These are phyloP conservation scores for Nannoperca australis DNA, from an alignment of 2,797 vertebrate species.

Conservation along the genomic window DNA sequence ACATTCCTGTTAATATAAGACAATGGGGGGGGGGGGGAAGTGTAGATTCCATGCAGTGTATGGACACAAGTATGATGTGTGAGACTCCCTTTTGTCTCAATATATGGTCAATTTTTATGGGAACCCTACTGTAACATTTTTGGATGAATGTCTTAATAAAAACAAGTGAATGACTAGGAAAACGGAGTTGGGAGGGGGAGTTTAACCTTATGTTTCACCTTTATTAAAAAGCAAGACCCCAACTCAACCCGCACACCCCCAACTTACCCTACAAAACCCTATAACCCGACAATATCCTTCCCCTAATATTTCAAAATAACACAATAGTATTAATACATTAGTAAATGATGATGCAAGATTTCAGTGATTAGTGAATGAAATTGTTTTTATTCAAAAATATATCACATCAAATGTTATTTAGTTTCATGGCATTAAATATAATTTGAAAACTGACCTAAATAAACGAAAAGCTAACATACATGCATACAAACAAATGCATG, in stretches of 20 bases:
- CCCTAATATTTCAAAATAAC: too few species aligned
- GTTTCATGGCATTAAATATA: background rate
- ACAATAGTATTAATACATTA: too few species aligned
- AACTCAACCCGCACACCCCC: too few species aligned
- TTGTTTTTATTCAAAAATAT: background rate
- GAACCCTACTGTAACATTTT: background rate
- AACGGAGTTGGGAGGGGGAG: background rate
- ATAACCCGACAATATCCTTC: too few species aligned
- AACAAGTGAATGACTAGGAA: background rate
- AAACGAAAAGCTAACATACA: background rate
- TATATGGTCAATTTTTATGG: background rate
- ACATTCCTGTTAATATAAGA: conserved; percentile 18
- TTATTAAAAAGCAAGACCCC: background rate
- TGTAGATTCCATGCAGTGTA: background rate
- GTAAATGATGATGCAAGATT: background rate
- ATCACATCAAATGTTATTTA: background rate
- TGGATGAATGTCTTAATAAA: background rate
- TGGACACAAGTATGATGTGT: background rate
- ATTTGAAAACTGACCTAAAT: background rate
- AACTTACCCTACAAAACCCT: too few species aligned
- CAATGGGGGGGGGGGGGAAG: background rate
- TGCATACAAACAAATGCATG: background rate
- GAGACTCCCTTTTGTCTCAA: background rate
- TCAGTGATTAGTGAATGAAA: background rate
- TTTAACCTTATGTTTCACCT: background rate